Evolutionary conservation across 2,888 invertebrate species (phyloP).

Genomic region (Pachydiplax longipennis): DNA sequence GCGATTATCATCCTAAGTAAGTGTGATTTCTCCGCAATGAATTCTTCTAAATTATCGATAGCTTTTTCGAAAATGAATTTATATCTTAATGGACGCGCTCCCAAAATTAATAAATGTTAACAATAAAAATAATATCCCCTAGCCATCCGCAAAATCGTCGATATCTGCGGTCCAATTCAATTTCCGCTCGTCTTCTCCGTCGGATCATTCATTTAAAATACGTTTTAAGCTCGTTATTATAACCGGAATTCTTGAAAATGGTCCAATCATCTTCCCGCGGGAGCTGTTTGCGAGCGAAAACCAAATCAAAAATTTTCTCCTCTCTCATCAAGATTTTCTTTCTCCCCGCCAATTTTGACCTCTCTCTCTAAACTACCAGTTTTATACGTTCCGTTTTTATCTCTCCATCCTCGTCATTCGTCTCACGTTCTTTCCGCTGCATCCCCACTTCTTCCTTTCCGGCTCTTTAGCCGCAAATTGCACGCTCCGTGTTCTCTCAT

Average conservation of each 20-base stretch:
- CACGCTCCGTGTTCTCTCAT: background rate
- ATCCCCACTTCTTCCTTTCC: background rate
- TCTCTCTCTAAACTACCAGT: background rate
- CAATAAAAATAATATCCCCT: too few relatives aligned
- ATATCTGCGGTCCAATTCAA: background rate
- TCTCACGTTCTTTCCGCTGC: background rate
- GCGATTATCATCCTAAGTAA: too few relatives aligned
- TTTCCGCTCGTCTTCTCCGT: background rate
- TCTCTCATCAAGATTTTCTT: background rate
- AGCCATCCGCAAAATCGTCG: too few relatives aligned
- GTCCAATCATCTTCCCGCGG: background rate
- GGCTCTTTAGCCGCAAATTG: background rate
- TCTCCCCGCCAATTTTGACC: background rate
- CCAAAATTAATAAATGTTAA: too few relatives aligned
- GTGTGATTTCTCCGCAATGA: too few relatives aligned
- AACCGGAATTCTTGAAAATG: background rate
- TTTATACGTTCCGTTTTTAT: background rate
- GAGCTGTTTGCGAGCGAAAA: background rate
- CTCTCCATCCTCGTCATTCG: background rate
- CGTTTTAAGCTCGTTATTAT: background rate
- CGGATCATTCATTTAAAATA: background rate
- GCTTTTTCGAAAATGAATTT: too few relatives aligned
- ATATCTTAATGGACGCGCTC: too few relatives aligned
- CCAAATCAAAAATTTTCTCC: background rate
- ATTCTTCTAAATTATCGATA: too few relatives aligned